phyloP scores from a whole-genome alignment of 1,140 invertebrate species.

The Lordiphosa mommai region DNA sequence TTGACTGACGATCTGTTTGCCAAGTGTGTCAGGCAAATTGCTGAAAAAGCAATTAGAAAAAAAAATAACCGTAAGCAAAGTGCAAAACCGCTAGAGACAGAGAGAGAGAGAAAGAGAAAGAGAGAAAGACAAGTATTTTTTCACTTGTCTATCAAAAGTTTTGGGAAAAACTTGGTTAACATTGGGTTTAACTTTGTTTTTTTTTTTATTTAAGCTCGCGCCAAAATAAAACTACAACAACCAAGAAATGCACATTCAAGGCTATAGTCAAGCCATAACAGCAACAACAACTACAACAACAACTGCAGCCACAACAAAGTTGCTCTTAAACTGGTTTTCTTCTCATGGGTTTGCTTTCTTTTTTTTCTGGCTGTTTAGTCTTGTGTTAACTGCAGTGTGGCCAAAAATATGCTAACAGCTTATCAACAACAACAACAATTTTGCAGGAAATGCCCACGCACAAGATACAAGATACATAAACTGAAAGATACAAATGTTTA shows the following conservation, averaged over 20 bases:
- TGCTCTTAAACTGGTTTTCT: conserved; percentile 50
- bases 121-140: conserved; percentile 18
- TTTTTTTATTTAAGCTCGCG: conserved; percentile 55
- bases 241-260: conserved; percentile 72
- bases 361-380: conserved; percentile 36
- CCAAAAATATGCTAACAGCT: conserved; percentile 61
- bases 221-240: conserved; percentile 59
- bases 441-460: conserved; percentile 58
- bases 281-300: conserved; percentile 19
- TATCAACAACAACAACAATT: conserved; percentile 33
- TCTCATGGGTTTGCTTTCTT: conserved; percentile 60
- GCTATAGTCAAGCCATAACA: conserved; percentile 40
- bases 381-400: conserved; percentile 38
- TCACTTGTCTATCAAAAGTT: conserved; percentile 51
- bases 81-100: conserved; percentile 31
- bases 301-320: conserved; percentile 21
- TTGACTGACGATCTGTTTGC: conserved; percentile 31
- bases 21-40: conserved; percentile 50
- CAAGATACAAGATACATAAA: conserved; percentile 1
- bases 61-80: conserved; percentile 52
- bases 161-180: conserved; percentile 40
- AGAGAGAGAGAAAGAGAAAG: conserved; percentile 6
- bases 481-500: not conserved
- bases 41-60: conserved; percentile 52
- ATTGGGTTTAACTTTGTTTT: conserved; percentile 28